Percentiles rank a stretch among this genome's conserved stretches.
phyloP scores from a whole-genome alignment of 2,888 invertebrate genomes.

The Drosophila prolongata region DNA sequence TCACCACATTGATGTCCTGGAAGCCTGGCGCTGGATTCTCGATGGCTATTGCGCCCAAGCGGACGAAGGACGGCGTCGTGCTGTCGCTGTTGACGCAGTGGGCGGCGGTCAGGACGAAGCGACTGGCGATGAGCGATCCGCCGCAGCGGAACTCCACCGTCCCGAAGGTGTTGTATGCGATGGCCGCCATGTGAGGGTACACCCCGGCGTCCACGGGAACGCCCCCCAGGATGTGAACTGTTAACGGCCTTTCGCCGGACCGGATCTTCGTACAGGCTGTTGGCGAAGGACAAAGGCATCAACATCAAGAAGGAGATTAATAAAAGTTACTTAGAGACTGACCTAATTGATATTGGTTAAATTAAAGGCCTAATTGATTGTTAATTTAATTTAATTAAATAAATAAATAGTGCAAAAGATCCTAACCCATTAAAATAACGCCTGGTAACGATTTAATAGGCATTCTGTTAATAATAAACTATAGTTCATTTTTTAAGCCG shows the following conservation, averaged over 20 bases:
- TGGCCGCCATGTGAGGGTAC: constrained; percentile 82
- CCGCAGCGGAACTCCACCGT: constrained; percentile 70
- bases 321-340: too few species aligned
- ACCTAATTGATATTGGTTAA: too few species aligned
- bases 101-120: constrained; percentile 81
- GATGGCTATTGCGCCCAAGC: constrained; percentile 75
- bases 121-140: constrained; percentile 75
- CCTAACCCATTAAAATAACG: too few species aligned
- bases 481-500: too few species aligned
- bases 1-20: constrained; percentile 54
- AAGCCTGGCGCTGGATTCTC: constrained; percentile 36
- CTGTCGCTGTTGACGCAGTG: constrained; percentile 70
- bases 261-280: constrained; percentile 34
- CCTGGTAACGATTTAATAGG: too few species aligned
- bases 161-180: constrained; percentile 64
- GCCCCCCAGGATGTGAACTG: constrained; percentile 77
- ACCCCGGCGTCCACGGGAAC: constrained; percentile 63
- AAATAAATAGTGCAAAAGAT: too few species aligned
- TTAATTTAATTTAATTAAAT: too few species aligned
- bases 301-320: too few species aligned
- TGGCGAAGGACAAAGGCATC: too few species aligned
- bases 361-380: too few species aligned
- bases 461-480: too few species aligned
- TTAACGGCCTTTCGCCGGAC: constrained; percentile 23
- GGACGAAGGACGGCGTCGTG: constrained; percentile 64